Conservation (phyloP, 2,797 vertebrate species). For the Poeciliopsis turneri region DNA sequence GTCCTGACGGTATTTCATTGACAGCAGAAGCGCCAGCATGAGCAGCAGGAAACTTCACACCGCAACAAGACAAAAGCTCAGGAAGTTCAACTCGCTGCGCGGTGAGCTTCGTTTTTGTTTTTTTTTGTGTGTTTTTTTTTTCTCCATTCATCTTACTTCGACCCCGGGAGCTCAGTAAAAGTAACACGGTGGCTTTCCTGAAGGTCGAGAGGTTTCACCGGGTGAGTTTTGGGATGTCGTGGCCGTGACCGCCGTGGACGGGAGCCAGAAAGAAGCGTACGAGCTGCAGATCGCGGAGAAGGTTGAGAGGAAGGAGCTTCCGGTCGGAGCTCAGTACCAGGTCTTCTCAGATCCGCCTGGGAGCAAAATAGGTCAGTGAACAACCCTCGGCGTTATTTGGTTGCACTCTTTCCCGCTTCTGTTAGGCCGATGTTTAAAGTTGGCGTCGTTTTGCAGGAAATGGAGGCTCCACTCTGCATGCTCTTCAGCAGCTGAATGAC, state of each 20-base stretch:
- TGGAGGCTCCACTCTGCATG: conserved; percentile 91
- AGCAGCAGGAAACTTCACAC: conserved; percentile 51
- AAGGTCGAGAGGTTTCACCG: conserved; percentile 76
- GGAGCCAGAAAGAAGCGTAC: conserved; percentile 83
- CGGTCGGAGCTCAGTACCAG: conserved; percentile 83
- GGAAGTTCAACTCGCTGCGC: conserved; percentile 68
- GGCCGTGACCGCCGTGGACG: conserved; percentile 87
- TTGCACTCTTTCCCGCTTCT: neutral
- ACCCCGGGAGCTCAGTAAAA: neutral
- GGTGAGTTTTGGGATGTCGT: conserved; percentile 91
- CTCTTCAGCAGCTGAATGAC: conserved; percentile 82
- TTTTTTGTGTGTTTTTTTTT: no score
- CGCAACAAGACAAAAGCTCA: conserved; percentile 72
- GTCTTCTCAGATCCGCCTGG: conserved; percentile 89
- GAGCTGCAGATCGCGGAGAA: conserved; percentile 86
- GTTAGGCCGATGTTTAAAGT: neutral
- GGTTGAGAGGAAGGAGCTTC: conserved; percentile 82
- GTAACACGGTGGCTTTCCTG: neutral
- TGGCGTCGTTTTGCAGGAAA: conserved; percentile 82
- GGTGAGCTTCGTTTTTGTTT: conserved; percentile 60
- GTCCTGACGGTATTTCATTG: fast-evolving
- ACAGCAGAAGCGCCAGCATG: conserved; percentile 36
- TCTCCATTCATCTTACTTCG: neutral
- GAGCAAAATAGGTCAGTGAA: conserved; percentile 84
- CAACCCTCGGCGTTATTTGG: neutral